phyloP scores from a whole-genome alignment of 2,113 vertebrate species.

The Agelaius tricolor region DNA sequence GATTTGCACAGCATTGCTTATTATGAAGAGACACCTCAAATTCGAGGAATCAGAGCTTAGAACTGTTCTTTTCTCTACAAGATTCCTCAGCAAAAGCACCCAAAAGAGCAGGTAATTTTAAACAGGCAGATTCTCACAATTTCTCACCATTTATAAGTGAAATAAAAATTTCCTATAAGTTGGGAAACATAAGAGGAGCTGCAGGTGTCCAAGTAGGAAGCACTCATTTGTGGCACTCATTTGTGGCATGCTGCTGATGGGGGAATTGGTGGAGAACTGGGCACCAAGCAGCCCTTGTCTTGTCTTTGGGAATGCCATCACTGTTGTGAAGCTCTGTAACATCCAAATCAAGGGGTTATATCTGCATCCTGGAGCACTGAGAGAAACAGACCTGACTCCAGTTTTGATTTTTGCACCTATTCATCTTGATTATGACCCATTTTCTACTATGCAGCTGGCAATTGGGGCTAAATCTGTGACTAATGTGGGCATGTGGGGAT shows the following conservation, averaged over 20 bases:
- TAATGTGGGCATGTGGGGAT: neutral
- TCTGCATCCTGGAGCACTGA: neutral
- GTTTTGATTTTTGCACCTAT: neutral
- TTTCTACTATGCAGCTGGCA: neutral
- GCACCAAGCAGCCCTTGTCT: neutral
- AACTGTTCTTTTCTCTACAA: neutral
- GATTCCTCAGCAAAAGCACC: neutral
- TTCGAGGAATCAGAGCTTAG: neutral
- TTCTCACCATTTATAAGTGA: neutral
- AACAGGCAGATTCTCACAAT: neutral
- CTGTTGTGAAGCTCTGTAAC: neutral
- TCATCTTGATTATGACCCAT: neutral
- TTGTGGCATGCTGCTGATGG: neutral
- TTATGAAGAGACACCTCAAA: neutral
- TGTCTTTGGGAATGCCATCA: neutral
- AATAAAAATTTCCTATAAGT: neutral
- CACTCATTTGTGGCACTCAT: neutral
- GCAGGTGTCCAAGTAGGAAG: neutral
- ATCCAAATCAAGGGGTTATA: neutral
- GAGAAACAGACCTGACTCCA: neutral
- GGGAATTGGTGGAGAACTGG: neutral
- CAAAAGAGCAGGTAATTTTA: constrained; percentile 14
- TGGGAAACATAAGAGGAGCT: neutral
- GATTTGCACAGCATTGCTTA: neutral
- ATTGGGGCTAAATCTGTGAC: neutral